Percentiles rank a stretch among this genome's conserved stretches.
These are phyloP conservation scores for Sinelater perroti DNA, from an alignment of 2,888 invertebrate species.

Conservation along the genomic window DNA sequence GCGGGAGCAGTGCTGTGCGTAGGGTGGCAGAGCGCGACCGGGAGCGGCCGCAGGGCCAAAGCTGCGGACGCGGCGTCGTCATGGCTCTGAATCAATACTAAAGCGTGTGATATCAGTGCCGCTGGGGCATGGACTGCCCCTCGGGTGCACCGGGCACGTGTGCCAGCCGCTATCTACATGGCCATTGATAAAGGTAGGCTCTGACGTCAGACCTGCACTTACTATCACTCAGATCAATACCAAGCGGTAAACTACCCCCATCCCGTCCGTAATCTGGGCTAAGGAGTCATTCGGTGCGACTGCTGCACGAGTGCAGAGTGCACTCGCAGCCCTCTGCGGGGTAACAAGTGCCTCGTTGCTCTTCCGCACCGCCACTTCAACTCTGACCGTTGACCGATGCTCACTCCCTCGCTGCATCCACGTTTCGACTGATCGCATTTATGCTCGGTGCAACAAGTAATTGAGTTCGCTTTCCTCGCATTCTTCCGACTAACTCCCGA, in stretches of 20 bases:
- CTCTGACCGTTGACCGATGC: background rate
- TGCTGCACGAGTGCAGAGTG: constrained; percentile 4
- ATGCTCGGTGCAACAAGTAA: constrained; percentile 11
- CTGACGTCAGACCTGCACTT: constrained; percentile 50
- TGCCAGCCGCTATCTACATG: constrained; percentile 59
- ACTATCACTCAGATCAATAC: constrained; percentile 43
- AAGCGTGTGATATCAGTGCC: constrained; percentile 36
- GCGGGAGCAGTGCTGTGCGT: constrained; percentile 40
- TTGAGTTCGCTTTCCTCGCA: background rate
- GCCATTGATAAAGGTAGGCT: constrained; percentile 60
- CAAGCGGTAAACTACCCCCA: constrained; percentile 26
- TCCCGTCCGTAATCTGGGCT: constrained; percentile 25
- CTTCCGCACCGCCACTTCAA: background rate
- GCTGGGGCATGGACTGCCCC: constrained; percentile 48
- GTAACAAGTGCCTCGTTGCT: background rate
- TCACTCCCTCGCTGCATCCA: background rate
- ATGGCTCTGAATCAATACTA: constrained; percentile 46
- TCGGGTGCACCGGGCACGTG: constrained; percentile 57
- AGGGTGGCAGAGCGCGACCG: constrained; percentile 30
- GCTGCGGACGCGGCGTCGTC: constrained; percentile 36
- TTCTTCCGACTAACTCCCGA: no score
- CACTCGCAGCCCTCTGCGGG: background rate
- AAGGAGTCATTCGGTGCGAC: constrained; percentile 8
- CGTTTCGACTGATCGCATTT: background rate
- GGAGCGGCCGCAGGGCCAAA: constrained; percentile 33